Base-by-base conservation (phyloP, 2,113 vertebrate species). In the Myiozetetes cayanensis region DNA sequence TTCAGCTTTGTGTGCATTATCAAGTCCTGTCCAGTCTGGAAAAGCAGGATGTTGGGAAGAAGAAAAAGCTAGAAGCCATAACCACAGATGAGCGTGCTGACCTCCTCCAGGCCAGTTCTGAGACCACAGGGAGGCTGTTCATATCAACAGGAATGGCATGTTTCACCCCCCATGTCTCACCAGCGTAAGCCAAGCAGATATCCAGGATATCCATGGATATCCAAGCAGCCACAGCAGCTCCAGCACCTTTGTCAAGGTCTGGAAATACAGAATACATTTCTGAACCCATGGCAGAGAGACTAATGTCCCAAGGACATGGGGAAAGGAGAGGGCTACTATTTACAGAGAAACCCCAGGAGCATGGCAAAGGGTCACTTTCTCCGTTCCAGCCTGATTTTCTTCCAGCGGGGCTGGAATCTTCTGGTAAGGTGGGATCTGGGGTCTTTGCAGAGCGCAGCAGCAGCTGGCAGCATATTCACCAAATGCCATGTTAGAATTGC, bases 261-360 rank as follows among this genome's bases (percentile, higher is more conserved):
- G 50, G 39, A 71, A 67, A 46, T 13, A 22, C 2, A 22, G 41
- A 47, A n/a, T n/a, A n/a, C n/a, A n/a, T 82, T 85, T 53, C 74
- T 28, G 59, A 93, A 39, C 13, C 67, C 15, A 2, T 21, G 50
- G 55, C 37, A 77, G 56, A 66, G 37, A 53, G 31, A 20, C 6
- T 63, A 31, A 58, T 4, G 4, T 0, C 4, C n/a, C 39, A 41
- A 88, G 43, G 47, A 62, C 1, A 4, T 0, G 1, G 86, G 50
- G 37, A 76, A 90, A 37, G 44, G 49, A 56, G 41, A 66, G 22
- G 41, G 27, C 24, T 83, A 24, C 41, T 86, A 9, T 73, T 86
- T 66, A 28, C 3, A 9, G 55, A 73, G 63, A 61, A 90, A 86
- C 12, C 18, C 37, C 23, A 47, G 21, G 15, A 68, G 6, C 5